Percentiles rank a stretch among this genome's conserved stretches.
Evolutionary conservation across 2,888 invertebrate species (phyloP).

Genomic region (Aquatica leii): DNA sequence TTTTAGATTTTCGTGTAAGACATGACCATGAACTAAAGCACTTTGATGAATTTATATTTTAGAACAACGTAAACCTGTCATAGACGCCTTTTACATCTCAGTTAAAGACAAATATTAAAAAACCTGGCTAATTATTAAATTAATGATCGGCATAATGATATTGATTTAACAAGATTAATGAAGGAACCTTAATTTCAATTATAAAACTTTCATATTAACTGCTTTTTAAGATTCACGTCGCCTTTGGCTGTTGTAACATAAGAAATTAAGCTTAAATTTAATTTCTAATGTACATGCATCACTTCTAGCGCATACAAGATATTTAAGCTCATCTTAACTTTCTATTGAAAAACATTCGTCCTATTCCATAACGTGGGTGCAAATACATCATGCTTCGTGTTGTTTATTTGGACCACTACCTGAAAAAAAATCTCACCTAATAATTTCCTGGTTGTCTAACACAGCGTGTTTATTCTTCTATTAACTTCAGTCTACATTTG

Average conservation of each 20-base stretch:
- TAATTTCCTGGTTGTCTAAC: slow-evolving; percentile 27
- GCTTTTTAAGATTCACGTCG: slow-evolving; percentile 6
- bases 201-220: slow-evolving; percentile 11
- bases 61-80: slow-evolving; percentile 6
- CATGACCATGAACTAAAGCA: slow-evolving; percentile 24
- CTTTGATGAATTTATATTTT: not conserved
- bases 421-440: slow-evolving; percentile 16
- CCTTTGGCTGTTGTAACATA: not conserved
- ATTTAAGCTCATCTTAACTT: slow-evolving; percentile 24
- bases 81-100: slow-evolving; percentile 6
- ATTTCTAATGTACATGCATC: slow-evolving; percentile 16
- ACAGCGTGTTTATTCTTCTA: slow-evolving; percentile 5
- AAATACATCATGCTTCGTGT: not conserved
- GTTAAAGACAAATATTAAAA: slow-evolving; percentile 5
- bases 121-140: slow-evolving; percentile 8
- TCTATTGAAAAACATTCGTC: slow-evolving; percentile 21
- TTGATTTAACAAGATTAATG: slow-evolving; percentile 14
- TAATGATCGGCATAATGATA: slow-evolving; percentile 10
- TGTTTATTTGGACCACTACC: slow-evolving; percentile 16
- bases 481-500: slow-evolving; percentile 4
- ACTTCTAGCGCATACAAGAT: slow-evolving; percentile 10
- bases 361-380: slow-evolving; percentile 3
- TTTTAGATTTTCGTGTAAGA: slow-evolving; percentile 18
- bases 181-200: slow-evolving; percentile 12
- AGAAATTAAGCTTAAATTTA: slow-evolving; percentile 21